These are phyloP conservation scores for Masticophis lateralis DNA, from an alignment of 2,797 vertebrate species.

Conservation along the genomic window DNA sequence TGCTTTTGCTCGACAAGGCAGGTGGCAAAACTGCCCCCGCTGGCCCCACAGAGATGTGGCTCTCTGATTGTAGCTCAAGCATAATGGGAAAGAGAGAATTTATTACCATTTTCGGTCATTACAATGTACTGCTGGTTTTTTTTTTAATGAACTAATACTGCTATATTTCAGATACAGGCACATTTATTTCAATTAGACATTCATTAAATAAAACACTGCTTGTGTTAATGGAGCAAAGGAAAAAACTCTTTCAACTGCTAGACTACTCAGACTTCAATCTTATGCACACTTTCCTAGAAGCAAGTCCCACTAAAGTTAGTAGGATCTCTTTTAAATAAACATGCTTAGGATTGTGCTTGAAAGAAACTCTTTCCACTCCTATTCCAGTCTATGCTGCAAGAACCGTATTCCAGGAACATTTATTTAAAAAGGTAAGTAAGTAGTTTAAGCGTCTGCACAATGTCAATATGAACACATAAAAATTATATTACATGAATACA, in stretches of 20 bases:
- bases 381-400: conserved; percentile 84
- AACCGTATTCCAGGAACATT: conserved; percentile 76
- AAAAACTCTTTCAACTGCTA: conserved; percentile 69
- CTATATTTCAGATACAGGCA: conserved; percentile 75
- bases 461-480: conserved; percentile 90
- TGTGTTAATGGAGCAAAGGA: conserved; percentile 75
- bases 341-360: conserved; percentile 13
- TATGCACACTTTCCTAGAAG: conserved; percentile 47
- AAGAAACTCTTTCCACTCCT: conserved; percentile 68
- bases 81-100: conserved; percentile 68
- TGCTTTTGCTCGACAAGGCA: not conserved
- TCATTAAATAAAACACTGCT: conserved; percentile 86
- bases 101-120: conserved; percentile 72
- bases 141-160: conserved; percentile 74
- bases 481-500: conserved; percentile 96
- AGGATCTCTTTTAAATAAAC: conserved; percentile 1
- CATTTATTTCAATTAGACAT: conserved; percentile 78
- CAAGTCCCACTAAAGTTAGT: conserved; percentile 48
- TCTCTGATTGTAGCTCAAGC: conserved; percentile 12
- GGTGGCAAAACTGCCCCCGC: not conserved
- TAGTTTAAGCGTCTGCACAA: conserved; percentile 92
- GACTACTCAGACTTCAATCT: conserved; percentile 68
- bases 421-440: conserved; percentile 87
- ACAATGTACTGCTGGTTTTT: conserved; percentile 75
- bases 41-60: not conserved